A percentile compares a stretch with the other conserved stretches of the same genome.
These are phyloP conservation scores for human (Homo sapiens) DNA, from an alignment of 2,113 vertebrate species.

Conservation along the genomic window DNA sequence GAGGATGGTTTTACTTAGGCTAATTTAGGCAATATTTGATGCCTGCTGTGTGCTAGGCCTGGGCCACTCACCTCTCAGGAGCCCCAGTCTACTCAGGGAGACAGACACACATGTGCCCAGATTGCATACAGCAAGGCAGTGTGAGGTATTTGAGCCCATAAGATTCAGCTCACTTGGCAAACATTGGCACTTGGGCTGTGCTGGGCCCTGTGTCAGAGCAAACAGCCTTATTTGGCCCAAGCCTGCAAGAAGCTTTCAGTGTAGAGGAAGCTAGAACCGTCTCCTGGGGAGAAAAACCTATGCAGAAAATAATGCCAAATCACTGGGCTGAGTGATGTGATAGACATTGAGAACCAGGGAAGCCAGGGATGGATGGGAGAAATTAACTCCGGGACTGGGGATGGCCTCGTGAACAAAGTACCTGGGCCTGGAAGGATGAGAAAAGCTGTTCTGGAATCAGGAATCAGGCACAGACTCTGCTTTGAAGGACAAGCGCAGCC, in stretches of 20 bases:
- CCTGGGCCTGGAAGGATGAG: not conserved
- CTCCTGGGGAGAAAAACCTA: not conserved
- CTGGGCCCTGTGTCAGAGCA: not conserved
- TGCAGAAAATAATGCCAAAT: not conserved
- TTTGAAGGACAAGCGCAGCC: not conserved
- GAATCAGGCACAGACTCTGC: not conserved
- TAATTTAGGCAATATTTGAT: not conserved
- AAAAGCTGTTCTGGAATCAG: not conserved
- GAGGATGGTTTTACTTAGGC: not conserved
- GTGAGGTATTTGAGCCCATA: not conserved
- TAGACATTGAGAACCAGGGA: not conserved
- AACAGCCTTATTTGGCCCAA: constrained; percentile 32
- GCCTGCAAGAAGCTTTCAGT: constrained; percentile 2
- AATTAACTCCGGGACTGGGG: not conserved
- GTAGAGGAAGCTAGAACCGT: not conserved
- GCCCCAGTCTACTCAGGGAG: not conserved
- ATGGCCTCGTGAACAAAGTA: not conserved
- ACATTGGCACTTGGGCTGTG: not conserved
- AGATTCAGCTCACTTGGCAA: not conserved
- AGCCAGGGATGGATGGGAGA: not conserved
- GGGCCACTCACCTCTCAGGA: not conserved
- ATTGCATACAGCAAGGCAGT: not conserved
- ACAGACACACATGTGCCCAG: not conserved
- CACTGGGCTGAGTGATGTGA: not conserved
- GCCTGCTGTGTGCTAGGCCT: not conserved